Base-by-base conservation (phyloP, 2,797 vertebrate species). In the Varecia variegata region DNA sequence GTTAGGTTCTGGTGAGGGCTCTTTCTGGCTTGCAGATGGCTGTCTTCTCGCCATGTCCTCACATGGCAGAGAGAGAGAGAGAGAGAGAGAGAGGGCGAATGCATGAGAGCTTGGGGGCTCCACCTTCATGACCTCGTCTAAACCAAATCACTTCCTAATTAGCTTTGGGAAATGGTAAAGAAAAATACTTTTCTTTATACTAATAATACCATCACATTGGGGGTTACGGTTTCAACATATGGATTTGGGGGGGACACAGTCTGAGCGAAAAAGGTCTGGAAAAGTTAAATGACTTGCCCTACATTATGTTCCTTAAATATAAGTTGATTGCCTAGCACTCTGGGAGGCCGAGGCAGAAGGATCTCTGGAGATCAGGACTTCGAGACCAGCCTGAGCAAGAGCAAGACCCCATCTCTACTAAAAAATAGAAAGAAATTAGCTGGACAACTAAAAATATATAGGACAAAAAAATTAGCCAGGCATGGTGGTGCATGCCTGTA, bases 201-300 rank as follows among this genome's bases (percentile, higher is more conserved):
- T 58, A 25, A 56, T 27, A 54, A 30, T 30, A 12, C 13, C 32
- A 89, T 21, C 68, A 76, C 47, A 23, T 30, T 32, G 27, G 35
- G n/a, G 27, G 11, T 12, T 27, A 18, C 32, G 6, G 50, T 76
- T 70, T 90, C n/a, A 73, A 88, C 38, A 81, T 47, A 23, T n/a
- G 30, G 52, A 50, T 81, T 38, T 60, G 45, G 30, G 54, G 6
- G 3, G 76, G 20, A 23, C 9, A 52, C 15, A 60, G 70, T 85
- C 32, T 58, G 54, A 88, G 77, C 40, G 50, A 73, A 54, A n/a
- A 38, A 67, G 32, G 11, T 83, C 90, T 95, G 25, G 54, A 60
- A 84, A 88, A 71, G 27, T 83, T 71, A 76, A 80, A 35, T 21
- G 17, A 62, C 18, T 60, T 83, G 21, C 35, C 67, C 62, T 83